Evolutionary conservation across 2,113 vertebrate genomes (phyloP).

Genomic region (Dicaeum eximium): DNA sequence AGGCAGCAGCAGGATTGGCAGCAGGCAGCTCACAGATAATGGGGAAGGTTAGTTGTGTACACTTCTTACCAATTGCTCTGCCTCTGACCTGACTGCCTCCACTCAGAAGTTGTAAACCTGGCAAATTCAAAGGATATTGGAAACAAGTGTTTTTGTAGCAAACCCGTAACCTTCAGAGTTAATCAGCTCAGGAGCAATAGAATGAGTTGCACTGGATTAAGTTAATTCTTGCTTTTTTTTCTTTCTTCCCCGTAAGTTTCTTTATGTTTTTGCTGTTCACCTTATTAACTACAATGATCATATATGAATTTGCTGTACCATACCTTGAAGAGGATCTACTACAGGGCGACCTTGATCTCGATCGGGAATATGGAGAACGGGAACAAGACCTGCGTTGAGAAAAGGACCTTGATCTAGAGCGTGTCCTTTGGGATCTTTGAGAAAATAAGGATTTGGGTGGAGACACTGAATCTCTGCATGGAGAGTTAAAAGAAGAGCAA

Average conservation of each 20-base stretch:
- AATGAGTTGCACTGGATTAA: background rate
- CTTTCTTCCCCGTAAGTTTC: background rate
- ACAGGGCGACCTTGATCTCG: conserved; percentile 91
- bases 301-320: conserved; percentile 19
- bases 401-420: conserved; percentile 80
- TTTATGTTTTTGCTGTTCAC: background rate
- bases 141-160: background rate
- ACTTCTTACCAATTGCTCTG: conserved; percentile 50
- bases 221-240: background rate
- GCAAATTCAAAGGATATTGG: conserved; percentile 14
- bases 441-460: conserved; percentile 89
- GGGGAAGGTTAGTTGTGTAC: conserved; percentile 41
- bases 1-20: conserved; percentile 18
- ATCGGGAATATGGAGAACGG: conserved; percentile 88
- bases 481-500: conserved; percentile 92
- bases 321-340: conserved; percentile 91
- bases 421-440: conserved; percentile 85
- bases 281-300: background rate
- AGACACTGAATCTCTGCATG: conserved; percentile 90
- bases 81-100: conserved; percentile 13
- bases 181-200: background rate
- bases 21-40: conserved; percentile 35
- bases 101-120: background rate
- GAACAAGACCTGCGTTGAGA: conserved; percentile 84
- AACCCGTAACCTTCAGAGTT: background rate